Evolutionary conservation across 2,797 vertebrate species (phyloP).

Genomic region (Siniperca scherzeri): DNA sequence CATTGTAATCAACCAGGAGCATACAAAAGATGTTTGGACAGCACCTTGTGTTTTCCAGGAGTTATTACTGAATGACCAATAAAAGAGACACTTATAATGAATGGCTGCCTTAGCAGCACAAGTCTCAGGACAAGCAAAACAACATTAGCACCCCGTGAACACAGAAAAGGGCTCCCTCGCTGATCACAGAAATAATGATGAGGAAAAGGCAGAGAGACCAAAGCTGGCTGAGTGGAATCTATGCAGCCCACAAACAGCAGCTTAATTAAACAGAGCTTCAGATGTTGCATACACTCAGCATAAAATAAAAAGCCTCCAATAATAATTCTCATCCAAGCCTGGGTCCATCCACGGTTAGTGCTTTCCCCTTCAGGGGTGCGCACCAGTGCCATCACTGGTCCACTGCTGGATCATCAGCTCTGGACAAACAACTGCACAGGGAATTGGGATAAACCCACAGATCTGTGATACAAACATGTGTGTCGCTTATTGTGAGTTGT

Average conservation of each 20-base stretch:
- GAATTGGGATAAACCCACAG: neutral
- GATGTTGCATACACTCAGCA: slow-evolving; percentile 60
- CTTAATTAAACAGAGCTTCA: slow-evolving; percentile 68
- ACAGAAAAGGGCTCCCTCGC: slow-evolving; percentile 42
- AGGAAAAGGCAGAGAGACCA: slow-evolving; percentile 36
- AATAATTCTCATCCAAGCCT: slow-evolving; percentile 34
- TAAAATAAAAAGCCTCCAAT: slow-evolving; percentile 47
- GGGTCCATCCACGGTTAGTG: neutral
- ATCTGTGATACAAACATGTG: neutral
- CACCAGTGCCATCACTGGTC: neutral
- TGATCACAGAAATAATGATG: slow-evolving; percentile 62
- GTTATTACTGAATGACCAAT: slow-evolving; percentile 54
- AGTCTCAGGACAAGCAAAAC: slow-evolving; percentile 44
- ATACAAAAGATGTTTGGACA: slow-evolving; percentile 22
- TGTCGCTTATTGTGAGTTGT: too few species aligned
- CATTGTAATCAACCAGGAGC: slow-evolving; percentile 17
- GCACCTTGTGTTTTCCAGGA: slow-evolving; percentile 41
- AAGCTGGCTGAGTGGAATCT: slow-evolving; percentile 53
- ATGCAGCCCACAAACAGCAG: slow-evolving; percentile 65
- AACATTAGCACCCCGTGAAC: slow-evolving; percentile 54
- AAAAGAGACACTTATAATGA: slow-evolving; percentile 56
- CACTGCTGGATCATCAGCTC: slow-evolving; percentile 32
- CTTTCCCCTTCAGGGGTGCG: neutral
- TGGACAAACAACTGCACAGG: slow-evolving; percentile 12
- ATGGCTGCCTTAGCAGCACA: slow-evolving; percentile 35